Conservation (phyloP, 2,113 vertebrate species). For the Pituophis catenifer region DNA sequence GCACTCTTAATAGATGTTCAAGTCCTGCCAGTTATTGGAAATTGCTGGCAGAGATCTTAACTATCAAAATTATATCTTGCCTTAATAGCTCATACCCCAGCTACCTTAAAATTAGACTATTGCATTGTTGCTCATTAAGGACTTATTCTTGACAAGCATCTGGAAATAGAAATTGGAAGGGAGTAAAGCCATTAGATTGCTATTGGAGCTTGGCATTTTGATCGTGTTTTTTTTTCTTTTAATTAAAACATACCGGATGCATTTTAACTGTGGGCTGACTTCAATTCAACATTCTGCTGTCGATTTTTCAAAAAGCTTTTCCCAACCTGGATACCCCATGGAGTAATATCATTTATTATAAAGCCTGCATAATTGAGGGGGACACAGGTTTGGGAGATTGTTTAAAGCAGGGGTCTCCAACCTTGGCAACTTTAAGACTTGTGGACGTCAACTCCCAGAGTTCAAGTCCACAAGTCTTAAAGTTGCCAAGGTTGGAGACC, state of each 20-base stretch:
- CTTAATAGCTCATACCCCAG: background rate
- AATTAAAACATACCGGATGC: background rate
- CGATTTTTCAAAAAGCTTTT: background rate
- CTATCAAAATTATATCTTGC: background rate
- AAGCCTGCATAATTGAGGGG: background rate
- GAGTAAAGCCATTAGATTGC: background rate
- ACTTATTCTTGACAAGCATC: background rate
- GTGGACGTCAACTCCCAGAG: no score
- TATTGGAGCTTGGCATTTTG: background rate
- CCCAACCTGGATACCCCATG: background rate
- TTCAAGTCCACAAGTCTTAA: no score
- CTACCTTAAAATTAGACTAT: background rate
- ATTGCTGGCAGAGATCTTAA: background rate
- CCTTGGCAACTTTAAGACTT: no score
- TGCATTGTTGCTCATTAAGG: background rate
- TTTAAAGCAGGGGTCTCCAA: background rate
- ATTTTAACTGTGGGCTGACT: background rate
- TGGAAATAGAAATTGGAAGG: background rate
- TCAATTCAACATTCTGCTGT: background rate
- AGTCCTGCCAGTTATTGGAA: background rate
- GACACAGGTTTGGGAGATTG: background rate
- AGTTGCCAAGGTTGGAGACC: no score
- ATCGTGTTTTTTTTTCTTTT: background rate
- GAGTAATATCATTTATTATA: background rate
- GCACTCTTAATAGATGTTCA: background rate